Conservation (phyloP, 2,797 vertebrate genomes). For the Acropternis orthonyx region DNA sequence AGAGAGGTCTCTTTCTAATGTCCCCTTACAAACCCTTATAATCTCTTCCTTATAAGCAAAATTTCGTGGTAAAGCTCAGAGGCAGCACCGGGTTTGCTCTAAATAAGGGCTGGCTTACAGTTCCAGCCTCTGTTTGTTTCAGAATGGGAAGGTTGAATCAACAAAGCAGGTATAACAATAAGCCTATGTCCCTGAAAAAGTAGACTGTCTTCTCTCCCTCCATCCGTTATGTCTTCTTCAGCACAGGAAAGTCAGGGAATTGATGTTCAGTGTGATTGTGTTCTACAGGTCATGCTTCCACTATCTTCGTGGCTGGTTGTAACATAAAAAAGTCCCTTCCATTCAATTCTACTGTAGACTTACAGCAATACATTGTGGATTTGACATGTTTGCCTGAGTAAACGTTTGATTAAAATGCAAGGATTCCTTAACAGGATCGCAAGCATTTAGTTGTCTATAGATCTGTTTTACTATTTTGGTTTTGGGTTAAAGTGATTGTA, state of each 20-base stretch:
- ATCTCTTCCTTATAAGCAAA: neutral
- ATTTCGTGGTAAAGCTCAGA: neutral
- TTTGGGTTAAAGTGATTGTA: neutral
- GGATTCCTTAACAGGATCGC: neutral
- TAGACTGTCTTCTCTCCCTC: neutral
- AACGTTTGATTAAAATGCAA: neutral
- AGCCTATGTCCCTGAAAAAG: neutral
- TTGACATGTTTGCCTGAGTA: neutral
- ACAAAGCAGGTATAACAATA: neutral
- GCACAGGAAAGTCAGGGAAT: neutral
- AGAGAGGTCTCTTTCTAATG: neutral
- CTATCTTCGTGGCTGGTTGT: neutral
- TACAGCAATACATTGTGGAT: neutral
- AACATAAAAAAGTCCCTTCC: neutral
- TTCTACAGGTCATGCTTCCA: neutral
- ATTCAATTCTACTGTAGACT: neutral
- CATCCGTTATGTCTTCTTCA: neutral
- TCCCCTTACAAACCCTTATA: neutral
- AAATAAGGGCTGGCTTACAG: neutral
- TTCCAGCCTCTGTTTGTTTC: neutral
- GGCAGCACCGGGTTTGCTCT: neutral
- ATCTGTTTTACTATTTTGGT: neutral
- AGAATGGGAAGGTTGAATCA: neutral
- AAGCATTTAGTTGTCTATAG: neutral
- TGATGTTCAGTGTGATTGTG: neutral